A percentile compares a stretch with the other conserved stretches of the same genome.
Evolutionary conservation across 2,888 invertebrate species (phyloP).

Genomic region (Nymphalis urticae): DNA sequence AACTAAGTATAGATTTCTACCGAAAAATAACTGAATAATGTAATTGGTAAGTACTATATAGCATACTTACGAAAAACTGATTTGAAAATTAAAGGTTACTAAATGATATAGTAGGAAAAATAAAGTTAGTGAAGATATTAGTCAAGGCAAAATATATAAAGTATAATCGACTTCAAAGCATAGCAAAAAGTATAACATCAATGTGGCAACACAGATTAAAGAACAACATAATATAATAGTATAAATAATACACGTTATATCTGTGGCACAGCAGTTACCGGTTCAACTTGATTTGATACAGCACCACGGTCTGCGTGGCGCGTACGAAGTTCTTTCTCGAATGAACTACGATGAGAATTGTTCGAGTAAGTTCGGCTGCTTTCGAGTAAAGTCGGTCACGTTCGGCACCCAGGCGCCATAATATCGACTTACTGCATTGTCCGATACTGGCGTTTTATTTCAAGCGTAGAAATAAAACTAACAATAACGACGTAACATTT

Average conservation of each 20-base stretch:
- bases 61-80: no score
- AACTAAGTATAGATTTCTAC: no score
- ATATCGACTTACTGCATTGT: background rate
- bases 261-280: conserved; percentile 26
- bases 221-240: background rate
- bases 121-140: no score
- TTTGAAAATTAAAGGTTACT: no score
- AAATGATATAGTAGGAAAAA: no score
- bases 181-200: background rate
- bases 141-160: background rate
- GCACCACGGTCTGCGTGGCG: background rate
- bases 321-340: conserved; percentile 7
- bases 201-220: conserved; percentile 9
- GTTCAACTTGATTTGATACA: background rate
- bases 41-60: no score
- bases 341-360: background rate
- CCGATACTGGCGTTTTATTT: background rate
- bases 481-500: background rate
- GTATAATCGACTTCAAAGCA: background rate
- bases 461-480: no score
- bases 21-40: no score
- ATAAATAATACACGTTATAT: conserved; percentile 8
- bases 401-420: background rate
- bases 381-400: background rate
- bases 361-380: conserved; percentile 2